These are phyloP conservation scores for Eulemur rubriventer DNA, from an alignment of 2,797 vertebrate genomes.

Conservation along the genomic window DNA sequence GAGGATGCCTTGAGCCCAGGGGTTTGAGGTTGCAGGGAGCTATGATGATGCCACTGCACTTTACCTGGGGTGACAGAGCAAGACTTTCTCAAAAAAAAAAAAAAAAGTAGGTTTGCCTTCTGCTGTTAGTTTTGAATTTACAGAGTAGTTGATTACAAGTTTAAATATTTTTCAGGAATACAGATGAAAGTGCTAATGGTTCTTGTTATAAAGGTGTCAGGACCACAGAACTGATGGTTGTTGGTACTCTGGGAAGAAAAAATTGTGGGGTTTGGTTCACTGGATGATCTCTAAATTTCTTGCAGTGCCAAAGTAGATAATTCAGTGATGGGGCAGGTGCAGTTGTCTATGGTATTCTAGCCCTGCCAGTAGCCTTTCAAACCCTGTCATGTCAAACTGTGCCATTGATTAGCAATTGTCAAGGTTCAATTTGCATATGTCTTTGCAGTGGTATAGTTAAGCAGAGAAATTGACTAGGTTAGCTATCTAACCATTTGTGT, in stretches of 20 bases:
- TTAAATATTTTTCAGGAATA: background rate
- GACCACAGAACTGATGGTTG: background rate
- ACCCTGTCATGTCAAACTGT: background rate
- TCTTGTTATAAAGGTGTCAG: background rate
- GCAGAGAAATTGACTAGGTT: background rate
- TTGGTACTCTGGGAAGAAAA: background rate
- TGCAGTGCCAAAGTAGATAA: background rate
- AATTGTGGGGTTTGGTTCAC: background rate
- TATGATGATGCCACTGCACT: background rate
- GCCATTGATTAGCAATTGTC: background rate
- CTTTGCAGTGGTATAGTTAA: background rate
- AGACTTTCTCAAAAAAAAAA: background rate
- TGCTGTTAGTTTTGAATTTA: slow-evolving; percentile 6
- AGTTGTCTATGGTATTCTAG: background rate
- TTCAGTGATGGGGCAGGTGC: background rate
- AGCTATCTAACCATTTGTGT: background rate
- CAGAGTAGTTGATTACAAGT: background rate
- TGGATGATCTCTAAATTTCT: slow-evolving; percentile 1
- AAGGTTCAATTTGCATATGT: background rate
- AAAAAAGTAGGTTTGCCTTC: background rate
- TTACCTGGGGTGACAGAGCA: background rate
- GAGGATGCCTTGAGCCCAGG: background rate
- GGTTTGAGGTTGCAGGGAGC: background rate
- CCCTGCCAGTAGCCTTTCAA: background rate
- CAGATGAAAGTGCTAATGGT: background rate